These are phyloP conservation scores for Trissolcus brochymenae DNA, from an alignment of 2,888 invertebrate species.

Conservation along the genomic window DNA sequence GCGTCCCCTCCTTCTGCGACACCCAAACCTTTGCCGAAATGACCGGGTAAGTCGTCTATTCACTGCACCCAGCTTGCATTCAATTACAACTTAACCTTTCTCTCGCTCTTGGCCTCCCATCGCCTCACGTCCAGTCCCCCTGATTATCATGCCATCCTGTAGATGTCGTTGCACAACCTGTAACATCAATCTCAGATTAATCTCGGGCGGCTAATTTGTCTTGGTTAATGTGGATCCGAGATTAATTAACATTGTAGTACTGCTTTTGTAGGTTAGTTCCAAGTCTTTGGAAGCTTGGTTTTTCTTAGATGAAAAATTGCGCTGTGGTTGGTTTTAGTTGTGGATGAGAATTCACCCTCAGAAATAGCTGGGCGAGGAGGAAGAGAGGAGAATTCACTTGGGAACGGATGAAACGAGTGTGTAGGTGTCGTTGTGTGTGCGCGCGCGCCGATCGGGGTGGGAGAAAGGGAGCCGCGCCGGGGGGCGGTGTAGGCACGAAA, in stretches of 20 bases:
- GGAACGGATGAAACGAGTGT: slow-evolving; percentile 5
- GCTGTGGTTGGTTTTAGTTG: background rate
- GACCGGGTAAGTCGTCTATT: slow-evolving; percentile 9
- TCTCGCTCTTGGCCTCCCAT: slow-evolving; percentile 6
- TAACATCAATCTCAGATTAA: background rate
- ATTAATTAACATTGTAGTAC: too few relatives aligned
- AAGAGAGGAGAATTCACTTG: background rate
- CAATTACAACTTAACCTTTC: background rate
- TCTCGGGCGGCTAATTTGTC: background rate
- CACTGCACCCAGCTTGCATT: background rate
- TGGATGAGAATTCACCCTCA: background rate
- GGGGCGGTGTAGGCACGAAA: slow-evolving; percentile 66
- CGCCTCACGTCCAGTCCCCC: background rate
- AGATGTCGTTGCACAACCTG: slow-evolving; percentile 14
- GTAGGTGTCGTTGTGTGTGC: slow-evolving; percentile 24
- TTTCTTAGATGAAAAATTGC: background rate
- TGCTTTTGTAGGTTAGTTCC: background rate
- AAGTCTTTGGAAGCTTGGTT: background rate
- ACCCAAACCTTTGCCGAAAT: slow-evolving; percentile 13
- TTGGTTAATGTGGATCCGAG: background rate
- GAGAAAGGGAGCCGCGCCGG: slow-evolving; percentile 48
- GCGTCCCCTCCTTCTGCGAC: slow-evolving; percentile 42
- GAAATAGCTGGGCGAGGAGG: slow-evolving; percentile 3
- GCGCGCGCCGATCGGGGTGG: slow-evolving; percentile 54
- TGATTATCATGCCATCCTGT: background rate